A percentile compares a stretch with the other conserved stretches of the same genome.
These are phyloP conservation scores for Balearica regulorum DNA, from an alignment of 2,797 vertebrate genomes.

Conservation along the genomic window DNA sequence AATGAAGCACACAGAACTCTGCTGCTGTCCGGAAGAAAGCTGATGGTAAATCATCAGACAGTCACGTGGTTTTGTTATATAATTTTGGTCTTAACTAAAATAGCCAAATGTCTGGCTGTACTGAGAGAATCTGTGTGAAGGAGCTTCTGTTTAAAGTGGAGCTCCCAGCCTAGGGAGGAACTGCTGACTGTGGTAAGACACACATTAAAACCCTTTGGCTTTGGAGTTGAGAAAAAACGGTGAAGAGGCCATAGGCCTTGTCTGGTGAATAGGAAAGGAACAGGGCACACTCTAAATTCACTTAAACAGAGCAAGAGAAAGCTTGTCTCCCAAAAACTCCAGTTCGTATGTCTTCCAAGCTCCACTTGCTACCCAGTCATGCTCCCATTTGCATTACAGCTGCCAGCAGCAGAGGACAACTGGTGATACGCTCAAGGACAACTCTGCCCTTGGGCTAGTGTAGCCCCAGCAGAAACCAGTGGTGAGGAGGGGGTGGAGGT, in stretches of 20 bases:
- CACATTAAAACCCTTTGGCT: background rate
- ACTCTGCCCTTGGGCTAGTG: fast-evolving
- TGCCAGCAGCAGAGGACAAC: background rate
- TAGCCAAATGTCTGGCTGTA: background rate
- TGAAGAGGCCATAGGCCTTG: background rate
- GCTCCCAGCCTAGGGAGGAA: background rate
- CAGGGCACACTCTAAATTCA: background rate
- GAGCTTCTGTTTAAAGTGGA: background rate
- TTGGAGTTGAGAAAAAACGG: background rate
- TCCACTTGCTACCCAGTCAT: background rate
- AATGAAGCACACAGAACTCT: background rate
- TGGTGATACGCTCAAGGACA: background rate
- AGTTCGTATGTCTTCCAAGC: background rate
- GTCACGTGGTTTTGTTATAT: background rate
- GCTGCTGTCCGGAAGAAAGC: background rate
- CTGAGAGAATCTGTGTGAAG: background rate
- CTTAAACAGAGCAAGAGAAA: background rate
- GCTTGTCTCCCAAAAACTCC: background rate
- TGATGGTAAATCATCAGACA: background rate
- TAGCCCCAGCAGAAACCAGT: background rate
- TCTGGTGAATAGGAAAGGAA: background rate
- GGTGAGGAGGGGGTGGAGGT: background rate
- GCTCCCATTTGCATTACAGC: background rate
- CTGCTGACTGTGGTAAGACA: background rate
- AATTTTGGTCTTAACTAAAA: constrained; percentile 3